Evolutionary conservation across 2,888 invertebrate species (phyloP).

Genomic region (Andrena fulva): DNA sequence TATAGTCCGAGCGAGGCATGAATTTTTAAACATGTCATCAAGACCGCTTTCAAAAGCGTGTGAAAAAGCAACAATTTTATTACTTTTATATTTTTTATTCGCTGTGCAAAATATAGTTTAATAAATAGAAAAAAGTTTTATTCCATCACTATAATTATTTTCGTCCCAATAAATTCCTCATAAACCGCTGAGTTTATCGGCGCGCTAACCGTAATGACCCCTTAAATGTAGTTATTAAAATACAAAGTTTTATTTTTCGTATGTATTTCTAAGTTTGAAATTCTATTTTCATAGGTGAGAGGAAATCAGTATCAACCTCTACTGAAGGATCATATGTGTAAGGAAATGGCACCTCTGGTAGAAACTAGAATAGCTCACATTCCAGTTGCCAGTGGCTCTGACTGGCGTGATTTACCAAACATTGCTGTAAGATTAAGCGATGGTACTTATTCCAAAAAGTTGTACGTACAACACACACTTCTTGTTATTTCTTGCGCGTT

Average conservation of each 20-base stretch:
- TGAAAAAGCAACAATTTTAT: too few relatives aligned
- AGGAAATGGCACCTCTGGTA: slow-evolving; percentile 93
- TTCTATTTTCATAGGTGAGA: slow-evolving; percentile 85
- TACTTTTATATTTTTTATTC: too few relatives aligned
- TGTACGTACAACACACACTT: slow-evolving; percentile 83
- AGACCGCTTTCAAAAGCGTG: too few relatives aligned
- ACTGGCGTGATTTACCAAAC: slow-evolving; percentile 95
- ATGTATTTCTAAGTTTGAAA: too few relatives aligned
- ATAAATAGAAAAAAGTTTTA: too few relatives aligned
- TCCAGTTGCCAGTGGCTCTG: slow-evolving; percentile 91
- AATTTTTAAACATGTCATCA: too few relatives aligned
- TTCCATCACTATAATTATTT: too few relatives aligned
- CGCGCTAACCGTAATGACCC: too few relatives aligned
- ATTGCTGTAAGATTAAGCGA: slow-evolving; percentile 89
- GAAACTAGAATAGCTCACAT: slow-evolving; percentile 92
- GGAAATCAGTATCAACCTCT: slow-evolving; percentile 86
- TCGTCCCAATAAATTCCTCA: too few relatives aligned
- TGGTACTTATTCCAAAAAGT: slow-evolving; percentile 88
- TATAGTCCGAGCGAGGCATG: too few relatives aligned
- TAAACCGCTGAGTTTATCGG: too few relatives aligned
- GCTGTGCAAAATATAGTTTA: too few relatives aligned
- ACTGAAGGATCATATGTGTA: slow-evolving; percentile 92
- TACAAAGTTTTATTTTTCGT: neutral
- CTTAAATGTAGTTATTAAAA: neutral
- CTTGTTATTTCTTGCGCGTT: neutral